These are phyloP conservation scores for Morone chrysops DNA, from an alignment of 2,113 vertebrate species.

Conservation along the genomic window DNA sequence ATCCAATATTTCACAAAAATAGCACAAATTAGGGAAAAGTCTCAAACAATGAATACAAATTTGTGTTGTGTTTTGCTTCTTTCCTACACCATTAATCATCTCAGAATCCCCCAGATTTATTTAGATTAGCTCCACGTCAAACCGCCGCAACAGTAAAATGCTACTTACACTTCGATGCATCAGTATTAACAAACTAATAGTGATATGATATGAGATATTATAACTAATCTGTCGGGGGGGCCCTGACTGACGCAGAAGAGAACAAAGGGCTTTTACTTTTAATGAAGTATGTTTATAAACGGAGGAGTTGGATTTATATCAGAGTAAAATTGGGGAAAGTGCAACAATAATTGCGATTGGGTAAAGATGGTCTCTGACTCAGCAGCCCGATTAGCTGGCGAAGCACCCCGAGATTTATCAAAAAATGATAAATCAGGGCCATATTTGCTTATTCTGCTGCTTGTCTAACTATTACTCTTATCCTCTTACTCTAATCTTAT, in stretches of 20 bases:
- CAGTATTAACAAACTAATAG: neutral
- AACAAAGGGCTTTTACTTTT: neutral
- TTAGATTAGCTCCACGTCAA: neutral
- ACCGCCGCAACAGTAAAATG: neutral
- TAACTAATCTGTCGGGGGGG: neutral
- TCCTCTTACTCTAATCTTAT: slow-evolving; percentile 22
- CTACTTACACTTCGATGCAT: neutral
- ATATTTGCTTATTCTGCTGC: slow-evolving; percentile 11
- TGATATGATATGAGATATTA: neutral
- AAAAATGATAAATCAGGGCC: neutral
- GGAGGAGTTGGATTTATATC: neutral
- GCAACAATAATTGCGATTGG: neutral
- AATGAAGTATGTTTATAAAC: neutral
- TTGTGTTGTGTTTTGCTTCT: neutral
- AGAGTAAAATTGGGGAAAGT: neutral
- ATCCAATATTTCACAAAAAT: neutral
- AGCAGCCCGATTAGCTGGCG: neutral
- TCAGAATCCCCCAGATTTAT: neutral
- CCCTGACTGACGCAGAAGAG: neutral
- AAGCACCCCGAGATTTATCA: slow-evolving; percentile 1
- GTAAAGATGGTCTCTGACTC: slow-evolving; percentile 1
- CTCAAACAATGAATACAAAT: neutral
- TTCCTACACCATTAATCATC: neutral
- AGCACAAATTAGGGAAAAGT: neutral
- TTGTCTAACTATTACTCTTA: slow-evolving; percentile 16